phyloP scores from a whole-genome alignment of 2,888 invertebrate species.

The Amphipyra berbera region DNA sequence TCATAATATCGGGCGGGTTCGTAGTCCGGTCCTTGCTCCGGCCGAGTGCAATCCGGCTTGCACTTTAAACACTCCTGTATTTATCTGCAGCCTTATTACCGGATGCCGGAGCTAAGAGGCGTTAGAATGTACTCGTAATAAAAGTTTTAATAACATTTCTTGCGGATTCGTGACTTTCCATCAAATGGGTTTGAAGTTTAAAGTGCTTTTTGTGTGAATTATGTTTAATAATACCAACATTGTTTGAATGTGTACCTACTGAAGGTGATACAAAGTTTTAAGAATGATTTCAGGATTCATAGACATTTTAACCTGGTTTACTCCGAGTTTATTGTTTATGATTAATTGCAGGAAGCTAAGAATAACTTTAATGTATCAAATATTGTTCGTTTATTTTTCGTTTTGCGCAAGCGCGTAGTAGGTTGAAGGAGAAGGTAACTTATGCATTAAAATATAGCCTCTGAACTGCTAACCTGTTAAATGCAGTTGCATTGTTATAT shows the following conservation, averaged over 20 bases:
- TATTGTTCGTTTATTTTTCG: no score
- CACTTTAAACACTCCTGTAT: slow-evolving; percentile 53
- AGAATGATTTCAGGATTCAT: no score
- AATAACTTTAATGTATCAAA: no score
- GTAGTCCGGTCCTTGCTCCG: slow-evolving; percentile 58
- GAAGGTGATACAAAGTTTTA: no score
- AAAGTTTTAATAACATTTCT: slow-evolving; percentile 57
- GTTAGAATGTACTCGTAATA: slow-evolving; percentile 46
- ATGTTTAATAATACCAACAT: slow-evolving; percentile 1
- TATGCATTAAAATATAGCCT: no score
- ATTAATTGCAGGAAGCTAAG: no score
- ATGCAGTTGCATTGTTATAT: no score
- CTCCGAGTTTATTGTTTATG: no score
- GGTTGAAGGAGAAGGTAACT: no score
- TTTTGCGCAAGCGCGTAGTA: no score
- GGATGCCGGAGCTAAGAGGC: slow-evolving; percentile 37
- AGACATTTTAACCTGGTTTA: no score
- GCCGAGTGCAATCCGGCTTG: slow-evolving; percentile 55
- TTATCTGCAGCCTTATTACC: slow-evolving; percentile 54
- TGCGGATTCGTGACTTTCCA: slow-evolving; percentile 38
- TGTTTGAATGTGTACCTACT: not conserved
- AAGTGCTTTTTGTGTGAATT: slow-evolving; percentile 36
- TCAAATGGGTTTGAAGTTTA: slow-evolving; percentile 29
- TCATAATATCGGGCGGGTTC: slow-evolving; percentile 30
- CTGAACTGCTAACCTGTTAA: no score